A percentile compares a stretch with the other conserved stretches of the same genome.
phyloP scores from a whole-genome alignment of 2,113 vertebrate genomes.

The Neomonachus schauinslandi region DNA sequence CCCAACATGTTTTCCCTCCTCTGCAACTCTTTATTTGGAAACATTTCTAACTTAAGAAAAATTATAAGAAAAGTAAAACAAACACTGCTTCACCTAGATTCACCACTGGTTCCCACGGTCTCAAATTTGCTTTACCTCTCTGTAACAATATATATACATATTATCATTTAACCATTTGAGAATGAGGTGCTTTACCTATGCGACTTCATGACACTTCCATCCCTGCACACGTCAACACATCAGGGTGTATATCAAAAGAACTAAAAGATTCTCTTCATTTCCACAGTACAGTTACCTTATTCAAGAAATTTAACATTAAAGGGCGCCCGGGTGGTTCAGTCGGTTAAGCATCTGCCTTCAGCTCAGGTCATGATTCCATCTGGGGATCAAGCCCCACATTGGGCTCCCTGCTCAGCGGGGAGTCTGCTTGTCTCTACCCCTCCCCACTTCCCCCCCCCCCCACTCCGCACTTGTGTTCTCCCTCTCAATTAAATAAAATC shows the following conservation, averaged over 20 bases:
- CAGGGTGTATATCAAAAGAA: background rate
- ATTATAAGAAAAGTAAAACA: background rate
- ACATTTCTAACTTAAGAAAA: slow-evolving; percentile 26
- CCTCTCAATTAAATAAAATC: background rate
- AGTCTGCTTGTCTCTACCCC: too few species aligned
- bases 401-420: too few species aligned
- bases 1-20: background rate
- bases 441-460: too few species aligned
- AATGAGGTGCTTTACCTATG: background rate
- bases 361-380: too few species aligned
- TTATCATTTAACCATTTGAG: slow-evolving; percentile 24
- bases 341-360: background rate
- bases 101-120: background rate
- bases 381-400: too few species aligned
- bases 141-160: background rate
- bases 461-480: too few species aligned
- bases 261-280: background rate
- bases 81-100: background rate
- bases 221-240: background rate
- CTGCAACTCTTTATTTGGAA: background rate
- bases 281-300: background rate
- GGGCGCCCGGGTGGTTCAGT: background rate
- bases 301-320: background rate
- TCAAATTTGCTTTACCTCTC: background rate
- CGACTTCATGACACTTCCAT: background rate